Evolutionary conservation across 2,797 vertebrate genomes (phyloP).

Genomic region (Microctenopoma lineatum): DNA sequence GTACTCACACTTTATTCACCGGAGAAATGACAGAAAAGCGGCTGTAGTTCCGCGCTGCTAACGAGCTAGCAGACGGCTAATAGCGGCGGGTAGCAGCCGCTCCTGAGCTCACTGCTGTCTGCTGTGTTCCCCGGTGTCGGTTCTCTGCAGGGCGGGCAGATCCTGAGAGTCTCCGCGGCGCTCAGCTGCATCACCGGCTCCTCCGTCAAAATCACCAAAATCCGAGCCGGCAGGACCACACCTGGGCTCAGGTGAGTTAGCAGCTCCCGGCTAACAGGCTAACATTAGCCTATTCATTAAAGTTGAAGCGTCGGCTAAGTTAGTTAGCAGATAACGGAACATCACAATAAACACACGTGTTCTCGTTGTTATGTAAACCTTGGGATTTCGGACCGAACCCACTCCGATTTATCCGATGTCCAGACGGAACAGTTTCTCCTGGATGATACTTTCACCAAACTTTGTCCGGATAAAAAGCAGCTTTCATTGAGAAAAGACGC

Average conservation of each 20-base stretch:
- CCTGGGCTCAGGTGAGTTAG: slow-evolving; percentile 91
- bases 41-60: slow-evolving; percentile 16
- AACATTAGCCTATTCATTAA: slow-evolving; percentile 75
- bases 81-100: slow-evolving; percentile 16
- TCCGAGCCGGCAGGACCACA: slow-evolving; percentile 93
- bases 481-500: too few species aligned
- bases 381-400: too few species aligned
- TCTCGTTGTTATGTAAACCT: fast-evolving
- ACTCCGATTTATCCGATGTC: fast-evolving
- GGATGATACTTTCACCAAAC: neutral
- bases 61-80: slow-evolving; percentile 50
- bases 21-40: neutral
- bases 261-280: slow-evolving; percentile 52
- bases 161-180: slow-evolving; percentile 90
- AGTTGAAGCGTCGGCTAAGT: slow-evolving; percentile 33
- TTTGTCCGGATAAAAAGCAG: neutral
- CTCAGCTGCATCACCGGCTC: slow-evolving; percentile 91
- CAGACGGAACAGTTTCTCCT: neutral
- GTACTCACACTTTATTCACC: slow-evolving; percentile 49
- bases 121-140: slow-evolving; percentile 4
- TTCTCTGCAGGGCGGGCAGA: slow-evolving; percentile 91
- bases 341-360: neutral
- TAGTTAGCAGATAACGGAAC: neutral
- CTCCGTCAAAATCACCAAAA: slow-evolving; percentile 87
- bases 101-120: slow-evolving; percentile 1